phyloP scores from a whole-genome alignment of 1,140 invertebrate species.

The Cyclina sinensis region DNA sequence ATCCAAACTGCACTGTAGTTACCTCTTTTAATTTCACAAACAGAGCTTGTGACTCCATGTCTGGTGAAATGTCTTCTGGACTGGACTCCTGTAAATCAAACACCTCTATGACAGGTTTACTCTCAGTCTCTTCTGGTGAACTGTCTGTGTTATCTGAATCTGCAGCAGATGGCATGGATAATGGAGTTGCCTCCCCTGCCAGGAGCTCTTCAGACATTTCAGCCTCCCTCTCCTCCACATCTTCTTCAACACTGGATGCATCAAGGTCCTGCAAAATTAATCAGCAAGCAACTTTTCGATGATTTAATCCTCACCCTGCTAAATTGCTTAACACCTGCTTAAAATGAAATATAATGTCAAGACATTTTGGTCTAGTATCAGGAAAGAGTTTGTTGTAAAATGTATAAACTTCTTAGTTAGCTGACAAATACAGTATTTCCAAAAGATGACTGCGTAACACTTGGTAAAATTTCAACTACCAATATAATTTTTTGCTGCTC shows the following conservation, averaged over 20 bases:
- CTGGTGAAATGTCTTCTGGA: constrained; percentile 77
- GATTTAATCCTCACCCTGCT: too few relatives aligned
- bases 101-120: constrained; percentile 72
- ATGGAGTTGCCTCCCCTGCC: constrained; percentile 77
- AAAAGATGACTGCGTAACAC: too few relatives aligned
- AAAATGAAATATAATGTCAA: too few relatives aligned
- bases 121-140: constrained; percentile 74
- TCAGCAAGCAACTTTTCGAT: too few relatives aligned
- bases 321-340: too few relatives aligned
- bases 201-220: constrained; percentile 68
- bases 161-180: constrained; percentile 74
- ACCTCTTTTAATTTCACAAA: constrained; percentile 92
- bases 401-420: too few relatives aligned
- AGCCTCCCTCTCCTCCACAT: constrained; percentile 39
- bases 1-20: neutral
- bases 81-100: constrained; percentile 77
- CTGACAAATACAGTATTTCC: too few relatives aligned
- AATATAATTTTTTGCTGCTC: too few relatives aligned
- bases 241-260: constrained; percentile 68
- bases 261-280: constrained; percentile 71
- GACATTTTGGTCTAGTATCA: too few relatives aligned
- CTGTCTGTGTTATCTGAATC: constrained; percentile 68
- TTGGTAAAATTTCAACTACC: too few relatives aligned
- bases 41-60: constrained; percentile 81
- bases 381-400: too few relatives aligned